A percentile compares a stretch with the other conserved stretches of the same genome.
phyloP scores from a whole-genome alignment of 2,888 invertebrate genomes.

The Hypomecis atomaria region DNA sequence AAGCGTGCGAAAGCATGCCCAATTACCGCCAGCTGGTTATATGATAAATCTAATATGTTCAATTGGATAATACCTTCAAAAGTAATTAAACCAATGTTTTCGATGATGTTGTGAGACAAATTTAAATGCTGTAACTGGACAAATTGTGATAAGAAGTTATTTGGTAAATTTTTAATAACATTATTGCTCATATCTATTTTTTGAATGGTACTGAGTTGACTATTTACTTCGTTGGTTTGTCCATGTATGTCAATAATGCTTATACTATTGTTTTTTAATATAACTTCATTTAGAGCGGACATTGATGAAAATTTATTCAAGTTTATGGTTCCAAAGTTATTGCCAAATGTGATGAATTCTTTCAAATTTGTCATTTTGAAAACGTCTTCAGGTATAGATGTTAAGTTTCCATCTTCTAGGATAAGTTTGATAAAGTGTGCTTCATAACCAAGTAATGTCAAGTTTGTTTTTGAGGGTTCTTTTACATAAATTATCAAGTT shows the following conservation, averaged over 20 bases:
- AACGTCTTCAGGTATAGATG: slow-evolving; percentile 13
- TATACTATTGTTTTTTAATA: slow-evolving; percentile 18
- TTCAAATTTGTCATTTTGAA: slow-evolving; percentile 13
- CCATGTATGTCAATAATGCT: slow-evolving; percentile 5
- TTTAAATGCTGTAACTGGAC: slow-evolving; percentile 16
- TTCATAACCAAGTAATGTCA: not conserved
- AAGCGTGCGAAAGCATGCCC: slow-evolving; percentile 27
- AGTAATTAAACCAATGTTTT: slow-evolving; percentile 15
- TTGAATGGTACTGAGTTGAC: slow-evolving; percentile 8
- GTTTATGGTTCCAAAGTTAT: slow-evolving; percentile 14
- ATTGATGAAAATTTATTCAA: slow-evolving; percentile 15
- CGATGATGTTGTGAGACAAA: slow-evolving; percentile 23
- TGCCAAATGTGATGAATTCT: slow-evolving; percentile 14
- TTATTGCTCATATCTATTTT: slow-evolving; percentile 21
- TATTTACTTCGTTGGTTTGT: not conserved
- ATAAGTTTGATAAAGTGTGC: slow-evolving; percentile 9
- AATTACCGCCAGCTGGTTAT: slow-evolving; percentile 12
- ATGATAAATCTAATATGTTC: slow-evolving; percentile 22
- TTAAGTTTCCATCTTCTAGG: slow-evolving; percentile 9
- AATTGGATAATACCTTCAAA: slow-evolving; percentile 27
- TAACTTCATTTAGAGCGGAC: slow-evolving; percentile 2
- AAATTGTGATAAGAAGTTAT: slow-evolving; percentile 17
- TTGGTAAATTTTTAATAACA: slow-evolving; percentile 15
- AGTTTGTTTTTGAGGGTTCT: not conserved
- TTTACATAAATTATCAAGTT: slow-evolving; percentile 14